A percentile compares a stretch with the other conserved stretches of the same genome.
Conservation (phyloP, 2,797 vertebrate genomes). For the Thaleichthys pacificus region DNA sequence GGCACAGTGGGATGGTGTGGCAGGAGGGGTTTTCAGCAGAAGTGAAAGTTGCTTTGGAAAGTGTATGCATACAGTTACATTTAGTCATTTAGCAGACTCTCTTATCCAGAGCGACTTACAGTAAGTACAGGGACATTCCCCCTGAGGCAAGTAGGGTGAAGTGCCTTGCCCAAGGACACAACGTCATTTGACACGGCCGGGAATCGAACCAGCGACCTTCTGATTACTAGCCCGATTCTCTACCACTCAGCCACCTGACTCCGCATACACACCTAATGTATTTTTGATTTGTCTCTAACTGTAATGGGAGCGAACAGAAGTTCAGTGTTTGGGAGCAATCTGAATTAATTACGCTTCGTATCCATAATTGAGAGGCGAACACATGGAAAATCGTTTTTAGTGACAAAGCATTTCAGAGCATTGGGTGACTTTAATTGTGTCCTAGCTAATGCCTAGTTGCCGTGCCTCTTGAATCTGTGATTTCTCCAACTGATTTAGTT, state of each 20-base stretch:
- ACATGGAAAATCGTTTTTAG: conserved; percentile 70
- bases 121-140: too few species aligned
- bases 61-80: conserved; percentile 49
- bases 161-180: too few species aligned
- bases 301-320: conserved; percentile 70
- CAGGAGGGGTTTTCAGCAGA: conserved; percentile 49
- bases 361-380: conserved; percentile 74
- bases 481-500: conserved; percentile 68
- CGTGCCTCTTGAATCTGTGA: conserved; percentile 53
- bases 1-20: conserved; percentile 50
- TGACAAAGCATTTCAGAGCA: conserved; percentile 71
- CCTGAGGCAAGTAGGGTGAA: too few species aligned
- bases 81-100: too few species aligned
- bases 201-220: too few species aligned
- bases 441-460: conserved; percentile 52
- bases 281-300: conserved; percentile 71
- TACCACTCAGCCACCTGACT: too few species aligned
- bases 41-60: conserved; percentile 48
- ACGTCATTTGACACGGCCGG: too few species aligned
- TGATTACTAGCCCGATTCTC: too few species aligned
- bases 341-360: conserved; percentile 69
- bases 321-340: conserved; percentile 72
- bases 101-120: too few species aligned
- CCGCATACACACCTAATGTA: conserved; percentile 57
- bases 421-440: conserved; percentile 60